Percentiles rank a stretch among this genome's conserved stretches.
Evolutionary conservation across 2,888 invertebrate species (phyloP).

Genomic region (Seira sanloemensis): DNA sequence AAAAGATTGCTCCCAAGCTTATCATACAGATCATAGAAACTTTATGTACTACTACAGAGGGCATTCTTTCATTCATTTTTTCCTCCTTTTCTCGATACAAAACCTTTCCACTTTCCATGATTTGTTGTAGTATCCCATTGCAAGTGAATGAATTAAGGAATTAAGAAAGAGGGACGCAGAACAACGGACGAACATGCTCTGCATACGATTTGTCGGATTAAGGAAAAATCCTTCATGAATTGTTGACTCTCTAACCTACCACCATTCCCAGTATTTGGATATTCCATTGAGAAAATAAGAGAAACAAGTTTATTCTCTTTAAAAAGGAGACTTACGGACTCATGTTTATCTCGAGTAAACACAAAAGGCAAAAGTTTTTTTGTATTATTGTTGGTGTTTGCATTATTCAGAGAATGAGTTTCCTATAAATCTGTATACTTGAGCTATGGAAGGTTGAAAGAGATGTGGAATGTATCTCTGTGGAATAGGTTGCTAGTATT

Average conservation of each 20-base stretch:
- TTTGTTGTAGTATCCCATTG: background rate
- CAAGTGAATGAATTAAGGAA: conserved; percentile 39
- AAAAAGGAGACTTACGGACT: conserved; percentile 31
- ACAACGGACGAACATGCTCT: conserved; percentile 65
- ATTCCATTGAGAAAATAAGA: conserved; percentile 22
- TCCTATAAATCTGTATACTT: background rate
- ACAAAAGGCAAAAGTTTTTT: background rate
- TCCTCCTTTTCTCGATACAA: background rate
- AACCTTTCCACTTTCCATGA: background rate
- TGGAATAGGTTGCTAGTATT: too few species aligned
- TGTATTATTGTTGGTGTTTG: background rate
- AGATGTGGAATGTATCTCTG: too few species aligned
- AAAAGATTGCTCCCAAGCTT: background rate
- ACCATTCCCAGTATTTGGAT: conserved; percentile 2
- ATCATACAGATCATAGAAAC: conserved; percentile 12
- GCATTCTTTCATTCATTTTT: background rate
- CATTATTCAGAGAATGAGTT: background rate
- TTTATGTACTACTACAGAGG: background rate
- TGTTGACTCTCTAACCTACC: conserved; percentile 22
- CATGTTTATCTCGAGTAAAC: conserved; percentile 42
- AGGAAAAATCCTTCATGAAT: conserved; percentile 55
- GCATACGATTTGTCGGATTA: conserved; percentile 72
- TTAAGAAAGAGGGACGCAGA: conserved; percentile 41
- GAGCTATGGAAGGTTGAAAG: too few species aligned
- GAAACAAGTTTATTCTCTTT: conserved; percentile 32